phyloP scores from a whole-genome alignment of 2,888 invertebrate species.

The Metellina segmentata region DNA sequence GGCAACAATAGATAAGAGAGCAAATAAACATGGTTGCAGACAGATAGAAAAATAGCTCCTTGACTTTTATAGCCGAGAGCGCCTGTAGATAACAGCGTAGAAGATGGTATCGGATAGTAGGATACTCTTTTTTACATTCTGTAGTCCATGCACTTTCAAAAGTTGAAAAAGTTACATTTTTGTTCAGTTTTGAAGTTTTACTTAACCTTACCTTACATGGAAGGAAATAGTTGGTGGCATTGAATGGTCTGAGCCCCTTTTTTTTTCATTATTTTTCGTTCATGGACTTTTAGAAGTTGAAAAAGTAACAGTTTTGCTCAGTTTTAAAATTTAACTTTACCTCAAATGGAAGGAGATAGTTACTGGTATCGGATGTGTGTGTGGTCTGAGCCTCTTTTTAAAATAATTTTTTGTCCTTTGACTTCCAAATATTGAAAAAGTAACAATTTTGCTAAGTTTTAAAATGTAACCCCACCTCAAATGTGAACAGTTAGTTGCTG shows the following conservation, averaged over 20 bases:
- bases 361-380: not conserved
- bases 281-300: not conserved
- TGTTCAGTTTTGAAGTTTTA: not conserved
- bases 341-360: not conserved
- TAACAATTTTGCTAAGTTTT: not conserved
- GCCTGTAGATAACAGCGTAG: conserved; percentile 45
- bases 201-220: not conserved
- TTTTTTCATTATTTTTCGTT: not conserved
- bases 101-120: conserved; percentile 18
- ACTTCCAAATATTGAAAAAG: not conserved
- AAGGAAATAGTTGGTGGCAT: not conserved
- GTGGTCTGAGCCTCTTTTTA: not conserved
- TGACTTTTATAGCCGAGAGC: conserved; percentile 67
- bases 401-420: not conserved
- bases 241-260: not conserved
- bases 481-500: not conserved
- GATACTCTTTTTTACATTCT: not conserved
- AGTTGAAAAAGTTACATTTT: not conserved
- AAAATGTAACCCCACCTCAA: not conserved
- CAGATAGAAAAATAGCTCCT: conserved; percentile 69
- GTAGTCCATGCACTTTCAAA: not conserved
- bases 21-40: conserved; percentile 72
- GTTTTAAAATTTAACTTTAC: not conserved
- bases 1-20: conserved; percentile 62
- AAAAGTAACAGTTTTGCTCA: not conserved